Conservation (phyloP, 2,888 invertebrate species). For the Melolontha melolontha region DNA sequence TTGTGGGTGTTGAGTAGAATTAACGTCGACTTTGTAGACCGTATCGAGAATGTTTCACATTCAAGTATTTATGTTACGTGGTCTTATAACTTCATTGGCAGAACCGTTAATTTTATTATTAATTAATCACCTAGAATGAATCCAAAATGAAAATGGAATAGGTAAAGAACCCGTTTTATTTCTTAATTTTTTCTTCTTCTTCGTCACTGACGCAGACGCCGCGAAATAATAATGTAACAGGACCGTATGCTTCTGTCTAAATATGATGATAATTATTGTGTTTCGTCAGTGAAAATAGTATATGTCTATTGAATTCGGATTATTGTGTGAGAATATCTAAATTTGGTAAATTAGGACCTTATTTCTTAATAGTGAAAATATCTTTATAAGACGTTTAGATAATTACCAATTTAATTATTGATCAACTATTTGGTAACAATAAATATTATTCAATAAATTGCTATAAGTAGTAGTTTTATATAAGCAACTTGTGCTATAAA, state of each 20-base stretch:
- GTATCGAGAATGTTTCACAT: constrained; percentile 18
- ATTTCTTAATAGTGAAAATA: no score
- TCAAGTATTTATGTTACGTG: constrained; percentile 17
- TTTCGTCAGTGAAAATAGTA: no score
- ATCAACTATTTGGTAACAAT: no score
- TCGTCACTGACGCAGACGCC: neutral
- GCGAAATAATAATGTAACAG: constrained; percentile 5
- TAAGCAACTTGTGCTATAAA: no score
- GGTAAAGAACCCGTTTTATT: constrained; percentile 18
- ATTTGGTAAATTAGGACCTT: no score
- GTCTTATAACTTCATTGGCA: constrained; percentile 28
- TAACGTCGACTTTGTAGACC: constrained; percentile 23
- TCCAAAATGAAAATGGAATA: neutral
- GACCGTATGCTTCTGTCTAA: neutral
- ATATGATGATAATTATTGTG: neutral
- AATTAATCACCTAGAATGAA: constrained; percentile 25
- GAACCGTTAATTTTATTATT: constrained; percentile 26
- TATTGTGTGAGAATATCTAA: no score
- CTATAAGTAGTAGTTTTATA: no score
- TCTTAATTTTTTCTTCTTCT: neutral
- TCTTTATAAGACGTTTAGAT: no score
- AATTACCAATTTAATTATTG: no score
- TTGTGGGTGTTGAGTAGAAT: constrained; percentile 24
- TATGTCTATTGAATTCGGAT: no score
- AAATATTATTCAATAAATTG: no score